Percentiles rank a stretch among this genome's conserved stretches.
Evolutionary conservation across 2,797 vertebrate species (phyloP).

Genomic region (Naso thynnoides): DNA sequence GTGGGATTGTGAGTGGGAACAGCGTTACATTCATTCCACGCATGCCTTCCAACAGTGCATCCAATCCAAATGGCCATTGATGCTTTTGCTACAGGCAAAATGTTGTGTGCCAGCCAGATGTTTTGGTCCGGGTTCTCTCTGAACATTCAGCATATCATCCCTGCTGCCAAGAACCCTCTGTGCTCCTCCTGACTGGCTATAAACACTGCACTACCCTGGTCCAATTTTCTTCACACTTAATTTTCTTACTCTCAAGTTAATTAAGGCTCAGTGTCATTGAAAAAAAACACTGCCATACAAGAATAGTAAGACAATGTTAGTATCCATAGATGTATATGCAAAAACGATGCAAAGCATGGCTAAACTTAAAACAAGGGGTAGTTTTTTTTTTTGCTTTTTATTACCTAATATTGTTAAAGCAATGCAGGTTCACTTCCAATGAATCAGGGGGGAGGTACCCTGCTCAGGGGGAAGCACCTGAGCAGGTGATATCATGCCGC

Average conservation of each 20-base stretch:
- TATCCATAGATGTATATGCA: not conserved
- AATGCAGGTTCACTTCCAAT: not conserved
- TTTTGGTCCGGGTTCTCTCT: slow-evolving; percentile 30
- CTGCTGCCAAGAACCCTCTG: not conserved
- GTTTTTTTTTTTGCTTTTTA: not conserved
- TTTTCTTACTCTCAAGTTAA: not conserved
- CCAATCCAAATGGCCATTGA: slow-evolving; percentile 43
- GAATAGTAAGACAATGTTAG: not conserved
- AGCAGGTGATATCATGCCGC: slow-evolving; percentile 30
- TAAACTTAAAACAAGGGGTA: not conserved
- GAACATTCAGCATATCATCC: slow-evolving; percentile 35
- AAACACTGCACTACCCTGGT: not conserved
- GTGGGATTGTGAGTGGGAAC: slow-evolving; percentile 64
- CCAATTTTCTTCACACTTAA: not conserved
- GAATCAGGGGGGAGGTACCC: not conserved
- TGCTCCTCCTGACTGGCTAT: not conserved
- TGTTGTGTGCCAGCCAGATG: slow-evolving; percentile 55
- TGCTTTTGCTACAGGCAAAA: slow-evolving; percentile 55
- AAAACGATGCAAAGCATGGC: not conserved
- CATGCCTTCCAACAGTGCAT: slow-evolving; percentile 63
- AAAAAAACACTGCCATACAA: not conserved
- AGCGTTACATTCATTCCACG: slow-evolving; percentile 67
- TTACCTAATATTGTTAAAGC: not conserved
- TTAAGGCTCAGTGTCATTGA: not conserved
- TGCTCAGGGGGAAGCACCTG: slow-evolving; percentile 20